These are phyloP conservation scores for Teleiodes luculella DNA, from an alignment of 2,888 invertebrate species.

Conservation along the genomic window DNA sequence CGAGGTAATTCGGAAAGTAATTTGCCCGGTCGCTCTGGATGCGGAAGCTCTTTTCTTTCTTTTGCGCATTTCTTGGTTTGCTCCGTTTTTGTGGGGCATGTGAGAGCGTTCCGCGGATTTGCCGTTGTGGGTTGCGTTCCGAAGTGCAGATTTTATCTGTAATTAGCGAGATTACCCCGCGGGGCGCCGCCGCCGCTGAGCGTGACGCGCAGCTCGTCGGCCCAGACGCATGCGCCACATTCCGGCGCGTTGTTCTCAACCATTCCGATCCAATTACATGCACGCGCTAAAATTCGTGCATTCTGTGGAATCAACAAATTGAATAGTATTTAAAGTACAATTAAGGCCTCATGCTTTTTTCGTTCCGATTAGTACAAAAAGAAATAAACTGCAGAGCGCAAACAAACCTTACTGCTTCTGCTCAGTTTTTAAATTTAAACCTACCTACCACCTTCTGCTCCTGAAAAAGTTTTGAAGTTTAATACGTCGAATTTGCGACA, in stretches of 20 bases:
- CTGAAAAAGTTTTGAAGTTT: too few relatives aligned
- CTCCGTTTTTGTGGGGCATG: slow-evolving; percentile 44
- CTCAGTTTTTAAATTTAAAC: too few relatives aligned
- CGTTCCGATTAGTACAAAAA: not conserved
- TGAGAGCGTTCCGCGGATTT: slow-evolving; percentile 50
- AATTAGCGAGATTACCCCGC: slow-evolving; percentile 52
- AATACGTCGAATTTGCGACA: too few relatives aligned
- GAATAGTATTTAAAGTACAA: not conserved
- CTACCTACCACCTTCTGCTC: too few relatives aligned
- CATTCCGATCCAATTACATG: slow-evolving; percentile 37
- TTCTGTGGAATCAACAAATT: slow-evolving; percentile 25
- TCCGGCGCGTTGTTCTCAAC: slow-evolving; percentile 35
- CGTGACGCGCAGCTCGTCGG: slow-evolving; percentile 37
- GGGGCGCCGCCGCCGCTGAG: slow-evolving; percentile 32
- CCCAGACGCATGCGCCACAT: slow-evolving; percentile 32
- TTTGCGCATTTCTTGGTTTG: slow-evolving; percentile 32
- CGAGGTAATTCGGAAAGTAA: slow-evolving; percentile 30
- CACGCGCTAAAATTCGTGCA: slow-evolving; percentile 34
- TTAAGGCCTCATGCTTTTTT: not conserved
- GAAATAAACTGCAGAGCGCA: not conserved
- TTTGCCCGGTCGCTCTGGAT: slow-evolving; percentile 35
- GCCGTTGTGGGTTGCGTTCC: slow-evolving; percentile 46
- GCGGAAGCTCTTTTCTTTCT: slow-evolving; percentile 45
- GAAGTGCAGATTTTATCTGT: slow-evolving; percentile 58
- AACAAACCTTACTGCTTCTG: not conserved